Conservation (phyloP, 2,797 vertebrate genomes). For the Octomys mimax region DNA sequence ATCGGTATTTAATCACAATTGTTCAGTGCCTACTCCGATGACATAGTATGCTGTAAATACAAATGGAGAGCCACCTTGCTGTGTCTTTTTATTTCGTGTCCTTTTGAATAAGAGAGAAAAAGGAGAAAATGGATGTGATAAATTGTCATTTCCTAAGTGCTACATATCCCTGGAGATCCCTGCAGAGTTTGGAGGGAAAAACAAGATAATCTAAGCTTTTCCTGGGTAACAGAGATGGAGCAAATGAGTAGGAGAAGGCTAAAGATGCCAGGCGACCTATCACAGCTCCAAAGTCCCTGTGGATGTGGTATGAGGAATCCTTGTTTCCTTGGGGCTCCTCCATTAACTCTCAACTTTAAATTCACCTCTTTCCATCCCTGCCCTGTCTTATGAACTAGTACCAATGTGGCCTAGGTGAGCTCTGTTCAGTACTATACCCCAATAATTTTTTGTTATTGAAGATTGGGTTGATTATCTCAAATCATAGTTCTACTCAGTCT, state of each 20-base stretch:
- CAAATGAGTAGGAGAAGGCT: background rate
- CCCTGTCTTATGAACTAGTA: background rate
- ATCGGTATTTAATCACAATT: constrained; percentile 54
- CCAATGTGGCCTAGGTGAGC: too few species aligned
- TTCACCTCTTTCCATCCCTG: background rate
- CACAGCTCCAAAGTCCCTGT: background rate
- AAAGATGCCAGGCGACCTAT: background rate
- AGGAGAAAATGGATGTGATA: background rate
- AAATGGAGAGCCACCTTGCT: constrained; percentile 19
- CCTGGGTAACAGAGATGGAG: background rate
- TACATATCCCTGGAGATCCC: background rate
- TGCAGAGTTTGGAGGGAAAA: background rate
- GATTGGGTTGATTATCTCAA: background rate
- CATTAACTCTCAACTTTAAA: background rate
- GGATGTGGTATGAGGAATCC: background rate
- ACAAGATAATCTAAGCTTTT: background rate
- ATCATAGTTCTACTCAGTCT: background rate
- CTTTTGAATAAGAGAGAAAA: constrained; percentile 28
- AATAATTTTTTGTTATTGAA: background rate
- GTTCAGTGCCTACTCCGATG: background rate
- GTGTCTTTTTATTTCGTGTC: constrained; percentile 47
- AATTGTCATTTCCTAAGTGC: constrained; percentile 30
- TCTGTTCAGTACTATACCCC: background rate
- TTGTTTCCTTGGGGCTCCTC: background rate
- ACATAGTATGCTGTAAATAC: constrained; percentile 10